These are phyloP conservation scores for Archaeoteleia sp. DNA, from an alignment of 2,888 invertebrate genomes.

Conservation along the genomic window DNA sequence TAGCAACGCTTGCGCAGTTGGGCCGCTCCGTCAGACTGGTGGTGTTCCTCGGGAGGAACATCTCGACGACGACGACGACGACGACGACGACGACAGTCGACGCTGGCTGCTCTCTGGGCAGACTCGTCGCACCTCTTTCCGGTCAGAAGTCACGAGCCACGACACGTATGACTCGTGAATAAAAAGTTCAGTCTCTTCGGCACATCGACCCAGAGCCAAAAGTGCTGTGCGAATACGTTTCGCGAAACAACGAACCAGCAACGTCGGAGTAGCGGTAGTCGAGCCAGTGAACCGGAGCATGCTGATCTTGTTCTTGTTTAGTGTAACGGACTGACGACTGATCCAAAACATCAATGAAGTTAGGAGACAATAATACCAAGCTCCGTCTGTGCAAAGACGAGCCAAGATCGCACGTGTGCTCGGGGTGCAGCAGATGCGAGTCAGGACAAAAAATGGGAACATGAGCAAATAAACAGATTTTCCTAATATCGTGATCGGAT, in stretches of 20 bases:
- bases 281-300: no score
- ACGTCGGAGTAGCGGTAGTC: no score
- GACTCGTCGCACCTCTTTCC: conserved; percentile 17
- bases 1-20: conserved; percentile 68
- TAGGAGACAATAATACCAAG: no score
- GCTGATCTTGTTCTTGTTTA: no score
- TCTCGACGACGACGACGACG: conserved; percentile 1
- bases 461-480: no score
- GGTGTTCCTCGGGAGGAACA: conserved; percentile 22
- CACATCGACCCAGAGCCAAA: neutral
- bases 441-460: no score
- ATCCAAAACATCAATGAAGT: no score
- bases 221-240: neutral
- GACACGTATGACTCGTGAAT: conserved; percentile 1
- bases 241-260: neutral
- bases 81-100: conserved; percentile 41
- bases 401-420: no score
- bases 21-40: conserved; percentile 18
- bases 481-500: no score
- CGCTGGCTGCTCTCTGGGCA: conserved; percentile 41
- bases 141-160: neutral
- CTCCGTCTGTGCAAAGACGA: no score
- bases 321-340: no score
- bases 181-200: neutral
- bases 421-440: no score